Conservation (phyloP, 1,140 invertebrate species). For the Tetranychus urticae region DNA sequence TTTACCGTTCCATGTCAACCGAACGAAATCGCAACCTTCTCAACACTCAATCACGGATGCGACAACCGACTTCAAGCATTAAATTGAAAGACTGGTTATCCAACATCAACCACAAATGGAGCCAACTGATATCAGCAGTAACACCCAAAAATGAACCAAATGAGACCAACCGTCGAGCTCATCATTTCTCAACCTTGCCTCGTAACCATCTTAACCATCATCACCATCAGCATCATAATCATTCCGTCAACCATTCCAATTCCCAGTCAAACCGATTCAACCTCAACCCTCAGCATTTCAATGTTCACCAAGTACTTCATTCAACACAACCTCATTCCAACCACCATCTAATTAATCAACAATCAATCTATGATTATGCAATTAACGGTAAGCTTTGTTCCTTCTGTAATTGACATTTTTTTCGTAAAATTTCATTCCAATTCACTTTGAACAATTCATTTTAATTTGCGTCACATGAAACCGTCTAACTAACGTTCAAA, state of each 20-base stretch:
- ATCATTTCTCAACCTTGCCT: slow-evolving; percentile 3
- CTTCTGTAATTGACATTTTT: too few relatives aligned
- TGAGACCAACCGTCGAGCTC: not conserved
- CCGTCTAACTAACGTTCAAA: too few relatives aligned
- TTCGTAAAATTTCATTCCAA: too few relatives aligned
- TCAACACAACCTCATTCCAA: too few relatives aligned
- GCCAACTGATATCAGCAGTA: not conserved
- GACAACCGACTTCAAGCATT: not conserved
- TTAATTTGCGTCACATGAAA: too few relatives aligned
- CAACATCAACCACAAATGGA: slow-evolving; percentile 10
- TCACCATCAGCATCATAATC: not conserved
- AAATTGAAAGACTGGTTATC: slow-evolving; percentile 9
- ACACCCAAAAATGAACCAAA: not conserved
- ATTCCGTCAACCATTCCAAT: not conserved
- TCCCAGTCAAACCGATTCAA: too few relatives aligned
- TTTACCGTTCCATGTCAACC: not conserved
- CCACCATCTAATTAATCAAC: too few relatives aligned
- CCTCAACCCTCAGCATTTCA: too few relatives aligned
- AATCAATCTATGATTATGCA: too few relatives aligned
- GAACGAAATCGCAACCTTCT: not conserved
- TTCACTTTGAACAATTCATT: too few relatives aligned
- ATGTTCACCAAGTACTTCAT: too few relatives aligned
- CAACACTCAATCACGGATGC: not conserved
- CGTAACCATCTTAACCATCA: not conserved
- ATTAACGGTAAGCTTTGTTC: too few relatives aligned